Conservation (phyloP, 2,113 vertebrate species). For the Redunca redunca region DNA sequence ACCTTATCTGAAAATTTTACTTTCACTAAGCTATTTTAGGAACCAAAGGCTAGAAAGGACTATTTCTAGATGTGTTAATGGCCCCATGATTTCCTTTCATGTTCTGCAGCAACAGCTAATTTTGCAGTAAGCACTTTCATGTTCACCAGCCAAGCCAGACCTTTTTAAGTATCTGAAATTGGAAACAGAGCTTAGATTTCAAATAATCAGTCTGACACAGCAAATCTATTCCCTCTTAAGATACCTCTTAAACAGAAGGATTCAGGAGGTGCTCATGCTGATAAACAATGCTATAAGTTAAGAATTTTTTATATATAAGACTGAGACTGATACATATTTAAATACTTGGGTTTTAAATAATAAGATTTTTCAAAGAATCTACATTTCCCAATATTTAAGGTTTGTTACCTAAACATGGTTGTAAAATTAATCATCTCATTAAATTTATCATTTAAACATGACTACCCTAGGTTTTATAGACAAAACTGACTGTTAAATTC, state of each 20-base stretch:
- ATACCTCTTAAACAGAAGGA: not conserved
- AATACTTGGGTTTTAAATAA: not conserved
- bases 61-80: constrained; percentile 62
- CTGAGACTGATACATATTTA: not conserved
- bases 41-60: not conserved
- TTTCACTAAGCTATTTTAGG: constrained; percentile 51
- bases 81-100: constrained; percentile 48
- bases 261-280: not conserved
- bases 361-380: not conserved
- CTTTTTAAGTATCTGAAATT: constrained; percentile 38
- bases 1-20: constrained; percentile 31
- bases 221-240: constrained; percentile 7
- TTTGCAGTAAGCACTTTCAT: constrained; percentile 31
- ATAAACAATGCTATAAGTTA: not conserved
- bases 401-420: not conserved
- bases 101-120: constrained; percentile 32
- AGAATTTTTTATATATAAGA: not conserved
- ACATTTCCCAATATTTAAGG: not conserved
- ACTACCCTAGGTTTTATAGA: not conserved
- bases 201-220: not conserved
- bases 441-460: constrained; percentile 2
- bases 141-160: not conserved
- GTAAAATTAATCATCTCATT: not conserved
- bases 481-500: not conserved
- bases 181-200: constrained; percentile 50